A percentile compares a stretch with the other conserved stretches of the same genome.
These are phyloP conservation scores for Brachionus manjavacas DNA, from an alignment of 1,140 invertebrate species.

Conservation along the genomic window DNA sequence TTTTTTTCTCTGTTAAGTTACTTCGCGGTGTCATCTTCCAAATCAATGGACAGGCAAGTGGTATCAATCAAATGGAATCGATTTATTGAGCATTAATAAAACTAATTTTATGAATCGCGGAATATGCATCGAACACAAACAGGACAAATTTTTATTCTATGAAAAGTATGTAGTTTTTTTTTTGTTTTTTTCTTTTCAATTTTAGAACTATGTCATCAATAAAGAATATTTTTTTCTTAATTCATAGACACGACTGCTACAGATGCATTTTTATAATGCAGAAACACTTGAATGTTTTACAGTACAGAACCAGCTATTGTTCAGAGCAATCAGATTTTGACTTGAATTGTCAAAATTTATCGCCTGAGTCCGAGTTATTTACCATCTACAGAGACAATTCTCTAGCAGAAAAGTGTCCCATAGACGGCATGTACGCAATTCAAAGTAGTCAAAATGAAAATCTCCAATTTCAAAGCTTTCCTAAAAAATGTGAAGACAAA, in stretches of 20 bases:
- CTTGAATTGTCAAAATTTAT: conserved; percentile 37
- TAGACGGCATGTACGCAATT: conserved; percentile 9
- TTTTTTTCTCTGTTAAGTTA: background rate
- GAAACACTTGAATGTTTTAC: conserved; percentile 32
- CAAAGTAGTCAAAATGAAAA: background rate
- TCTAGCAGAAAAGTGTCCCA: conserved; percentile 1
- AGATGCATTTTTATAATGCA: conserved; percentile 40
- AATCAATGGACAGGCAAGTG: background rate
- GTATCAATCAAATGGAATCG: conserved; percentile 8
- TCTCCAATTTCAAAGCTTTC: background rate
- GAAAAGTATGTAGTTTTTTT: background rate
- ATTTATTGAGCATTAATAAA: background rate
- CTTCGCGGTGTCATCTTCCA: background rate
- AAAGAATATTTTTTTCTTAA: background rate
- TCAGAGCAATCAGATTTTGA: background rate
- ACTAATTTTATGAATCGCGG: conserved; percentile 27
- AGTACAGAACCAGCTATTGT: conserved; percentile 33
- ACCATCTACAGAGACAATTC: conserved; percentile 2
- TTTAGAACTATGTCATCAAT: background rate
- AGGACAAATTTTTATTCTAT: conserved; percentile 30
- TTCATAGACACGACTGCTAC: background rate
- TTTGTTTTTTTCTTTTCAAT: background rate
- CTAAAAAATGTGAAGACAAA: background rate
- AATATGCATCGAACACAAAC: conserved; percentile 9
- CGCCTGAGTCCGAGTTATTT: conserved; percentile 31